phyloP scores from a whole-genome alignment of 2,113 vertebrate genomes.

The Ageneiosus marmoratus region DNA sequence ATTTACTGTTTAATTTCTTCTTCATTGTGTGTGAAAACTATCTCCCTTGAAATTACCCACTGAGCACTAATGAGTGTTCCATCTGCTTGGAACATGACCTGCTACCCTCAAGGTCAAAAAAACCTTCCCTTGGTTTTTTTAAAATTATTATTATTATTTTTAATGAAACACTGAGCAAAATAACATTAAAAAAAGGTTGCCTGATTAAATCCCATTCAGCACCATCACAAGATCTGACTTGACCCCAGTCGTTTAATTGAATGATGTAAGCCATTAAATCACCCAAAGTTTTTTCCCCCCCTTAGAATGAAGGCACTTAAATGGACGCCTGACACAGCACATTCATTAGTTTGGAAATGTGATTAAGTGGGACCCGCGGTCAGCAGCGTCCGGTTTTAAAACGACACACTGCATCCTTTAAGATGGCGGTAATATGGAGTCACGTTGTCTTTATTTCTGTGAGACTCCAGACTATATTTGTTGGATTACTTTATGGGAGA shows the following conservation, averaged over 20 bases:
- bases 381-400: slow-evolving; percentile 44
- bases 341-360: slow-evolving; percentile 54
- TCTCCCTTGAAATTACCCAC: slow-evolving; percentile 47
- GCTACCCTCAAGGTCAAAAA: slow-evolving; percentile 40
- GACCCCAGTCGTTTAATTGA: slow-evolving; percentile 38
- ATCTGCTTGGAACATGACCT: slow-evolving; percentile 46
- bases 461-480: slow-evolving; percentile 45
- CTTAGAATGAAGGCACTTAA: slow-evolving; percentile 41
- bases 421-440: slow-evolving; percentile 44
- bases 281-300: slow-evolving; percentile 26
- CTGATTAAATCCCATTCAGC: slow-evolving; percentile 14
- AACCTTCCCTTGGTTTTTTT: too few species aligned
- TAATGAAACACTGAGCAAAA: slow-evolving; percentile 8
- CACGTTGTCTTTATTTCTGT: slow-evolving; percentile 41
- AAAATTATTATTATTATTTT: slow-evolving; percentile 14
- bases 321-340: slow-evolving; percentile 41
- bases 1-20: slow-evolving; percentile 54
- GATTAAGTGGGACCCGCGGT: slow-evolving; percentile 50
- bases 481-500: slow-evolving; percentile 39
- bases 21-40: slow-evolving; percentile 41
- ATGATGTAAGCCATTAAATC: slow-evolving; percentile 48
- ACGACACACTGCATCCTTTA: slow-evolving; percentile 52
- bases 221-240: slow-evolving; percentile 27
- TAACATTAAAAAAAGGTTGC: slow-evolving; percentile 8
- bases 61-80: slow-evolving; percentile 49